Conservation (phyloP, 2,888 invertebrate genomes). For the Caenorhabditis becei region DNA sequence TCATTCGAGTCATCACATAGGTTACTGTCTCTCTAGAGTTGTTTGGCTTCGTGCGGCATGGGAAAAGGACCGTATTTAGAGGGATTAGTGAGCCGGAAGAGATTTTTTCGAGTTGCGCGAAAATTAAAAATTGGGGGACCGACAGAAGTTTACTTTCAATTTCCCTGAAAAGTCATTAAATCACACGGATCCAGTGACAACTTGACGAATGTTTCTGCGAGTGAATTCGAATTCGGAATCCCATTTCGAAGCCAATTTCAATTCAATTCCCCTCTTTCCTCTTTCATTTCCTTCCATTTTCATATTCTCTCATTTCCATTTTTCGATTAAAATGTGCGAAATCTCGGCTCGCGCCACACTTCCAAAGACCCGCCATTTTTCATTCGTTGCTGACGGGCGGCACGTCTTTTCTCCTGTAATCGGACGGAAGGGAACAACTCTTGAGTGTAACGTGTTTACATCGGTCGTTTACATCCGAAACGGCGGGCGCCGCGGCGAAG, state of each 20-base stretch:
- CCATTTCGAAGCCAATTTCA: not conserved
- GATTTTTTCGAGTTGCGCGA: conserved; percentile 5
- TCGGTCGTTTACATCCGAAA: conserved; percentile 56
- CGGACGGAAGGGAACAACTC: not conserved
- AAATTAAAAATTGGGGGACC: no score
- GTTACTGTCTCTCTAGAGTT: conserved; percentile 47
- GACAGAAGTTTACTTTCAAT: no score
- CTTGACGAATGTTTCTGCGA: conserved; percentile 32
- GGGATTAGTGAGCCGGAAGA: conserved; percentile 30
- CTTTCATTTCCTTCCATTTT: not conserved
- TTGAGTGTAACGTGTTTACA: conserved; percentile 49
- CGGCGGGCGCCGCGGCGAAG: conserved; percentile 25
- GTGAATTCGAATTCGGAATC: not conserved
- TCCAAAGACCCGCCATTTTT: conserved; percentile 5
- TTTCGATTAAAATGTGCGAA: conserved; percentile 38
- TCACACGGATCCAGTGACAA: conserved; percentile 3
- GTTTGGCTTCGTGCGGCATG: conserved; percentile 45
- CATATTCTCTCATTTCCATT: conserved; percentile 21
- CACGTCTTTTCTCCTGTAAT: not conserved
- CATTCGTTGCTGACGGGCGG: conserved; percentile 8
- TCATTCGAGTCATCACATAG: conserved; percentile 47
- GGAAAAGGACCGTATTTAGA: conserved; percentile 27
- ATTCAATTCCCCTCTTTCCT: not conserved
- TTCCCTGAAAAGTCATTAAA: no score
- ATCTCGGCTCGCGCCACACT: not conserved